Evolutionary conservation across 2,113 vertebrate genomes (phyloP), one percentile per base, ranked within the genome.

Genomic region (Drymodes brunneopygia): DNA sequence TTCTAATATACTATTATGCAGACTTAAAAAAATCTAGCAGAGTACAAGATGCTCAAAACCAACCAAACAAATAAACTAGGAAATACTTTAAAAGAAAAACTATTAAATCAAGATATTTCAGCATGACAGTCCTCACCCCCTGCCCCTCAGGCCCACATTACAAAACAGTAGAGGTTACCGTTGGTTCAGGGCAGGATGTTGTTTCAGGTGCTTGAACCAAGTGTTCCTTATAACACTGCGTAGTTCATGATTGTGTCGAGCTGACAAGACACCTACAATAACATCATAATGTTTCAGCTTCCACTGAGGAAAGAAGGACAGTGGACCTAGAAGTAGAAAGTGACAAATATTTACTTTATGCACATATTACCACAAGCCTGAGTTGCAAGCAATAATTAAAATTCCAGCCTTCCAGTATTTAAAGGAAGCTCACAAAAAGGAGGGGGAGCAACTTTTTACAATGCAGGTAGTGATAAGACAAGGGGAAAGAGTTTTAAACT

Each of bases 241-340:
- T 83, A 99, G 98, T 13, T 98, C 98, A 95, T 98, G 95, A 86
- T 99, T 98, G 94, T 99, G 98, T 47, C 99, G 98, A 47, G 99
- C 99, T 51, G 99, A 99, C 94, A 99, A 65, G 92, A 99, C 99
- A 77, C 99, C 99, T 91, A 99, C 99, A 91, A 99, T 92, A 97
- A 99, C 95, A 94, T 99, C 99, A 88, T 98, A 98, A 92, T 98
- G 97, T 70, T 74, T 74, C 65, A 88, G 82, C 89, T 97, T 98
- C 98, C 97, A 97, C 35, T 73, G 97, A 94, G 97, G 95, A 94
- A 96, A 87, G 80, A 96, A 95, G 91, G 96, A 95, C 81, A 96
- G 86, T 1, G 93, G 97, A 97, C 93, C 98, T 98, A 73, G 64
- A 90, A 98, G 84, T 12, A 92, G 2, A 94, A 97, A 96, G 58